Base-by-base conservation (phyloP, 2,113 vertebrate genomes). In the Apodemus sylvaticus region DNA sequence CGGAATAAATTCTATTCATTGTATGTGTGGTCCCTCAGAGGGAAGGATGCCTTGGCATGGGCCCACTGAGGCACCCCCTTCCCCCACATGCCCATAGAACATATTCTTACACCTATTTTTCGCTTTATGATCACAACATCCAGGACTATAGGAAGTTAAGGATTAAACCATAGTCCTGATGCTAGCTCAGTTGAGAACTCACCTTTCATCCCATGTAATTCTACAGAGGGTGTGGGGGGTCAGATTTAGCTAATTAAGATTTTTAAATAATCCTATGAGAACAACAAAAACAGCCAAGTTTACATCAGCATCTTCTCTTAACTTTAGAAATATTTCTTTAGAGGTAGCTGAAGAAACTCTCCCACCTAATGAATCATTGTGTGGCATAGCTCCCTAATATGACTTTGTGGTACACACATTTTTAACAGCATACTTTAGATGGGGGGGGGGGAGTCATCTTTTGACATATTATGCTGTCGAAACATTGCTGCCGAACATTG, bases 341-440 rank as follows among this genome's bases (percentile, higher is more conserved):
- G 45, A 70, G n/a, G 64, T 53, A 53, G 13, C 31, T 26, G 66
- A 71, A 70, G 85, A 70, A 70, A 87, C 12, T 9, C 12, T 36
- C 31, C 85, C n/a, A n/a, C 20, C 36, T 9, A 51, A 66, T 36
- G 60, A 17, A 51, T 4, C 51, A 16, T 24, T 26, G 45, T 53
- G 31, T 1, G 97, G 87, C 90, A 66, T 87, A 81, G 91, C 88
- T 68, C 93, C 82, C 89, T 88, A 96, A 94, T 10, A 79, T 71
- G 82, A 73, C 62, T 86, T 62, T 55, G 31, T 66, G 2, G 62
- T 86, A 96, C 96, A 70, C 14, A 0, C 91, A 16, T 87, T 22
- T 24, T 10, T 86, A 45, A 73, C 3, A 86, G 85, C 17, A 77
- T 1, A 13, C 26, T 74, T 87, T 36, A 93, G n/a, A 85, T n/a